Evolutionary conservation across 2,113 vertebrate species (phyloP).

Genomic region (Calidris pygmaea): DNA sequence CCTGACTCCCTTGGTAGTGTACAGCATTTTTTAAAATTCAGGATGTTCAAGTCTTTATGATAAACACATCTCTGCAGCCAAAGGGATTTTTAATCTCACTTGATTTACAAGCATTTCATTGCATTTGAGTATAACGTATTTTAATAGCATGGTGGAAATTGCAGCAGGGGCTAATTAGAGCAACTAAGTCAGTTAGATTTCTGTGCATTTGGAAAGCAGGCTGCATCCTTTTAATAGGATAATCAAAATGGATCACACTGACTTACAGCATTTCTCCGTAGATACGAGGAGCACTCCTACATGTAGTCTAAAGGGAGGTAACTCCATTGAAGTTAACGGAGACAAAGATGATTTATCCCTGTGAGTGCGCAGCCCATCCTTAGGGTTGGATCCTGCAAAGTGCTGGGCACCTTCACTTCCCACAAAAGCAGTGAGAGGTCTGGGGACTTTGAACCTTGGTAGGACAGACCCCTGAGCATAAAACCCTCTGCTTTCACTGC

Average conservation of each 20-base stretch:
- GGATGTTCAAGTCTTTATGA: conserved; percentile 2
- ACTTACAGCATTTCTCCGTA: not conserved
- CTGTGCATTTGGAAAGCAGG: conserved; percentile 28
- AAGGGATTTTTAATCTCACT: conserved; percentile 58
- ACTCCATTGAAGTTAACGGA: not conserved
- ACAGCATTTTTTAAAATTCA: not conserved
- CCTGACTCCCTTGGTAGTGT: not conserved
- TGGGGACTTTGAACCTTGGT: not conserved
- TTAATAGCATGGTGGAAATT: conserved; percentile 45
- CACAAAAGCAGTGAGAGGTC: not conserved
- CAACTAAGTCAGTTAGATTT: conserved; percentile 18
- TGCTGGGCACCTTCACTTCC: not conserved
- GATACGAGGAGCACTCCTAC: not conserved
- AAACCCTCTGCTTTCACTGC: not conserved
- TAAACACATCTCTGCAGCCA: conserved; percentile 43
- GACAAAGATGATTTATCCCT: not conserved
- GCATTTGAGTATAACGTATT: conserved; percentile 28
- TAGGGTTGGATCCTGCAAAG: not conserved
- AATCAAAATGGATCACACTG: not conserved
- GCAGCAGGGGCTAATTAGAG: conserved; percentile 47
- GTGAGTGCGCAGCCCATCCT: not conserved
- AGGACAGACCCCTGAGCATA: not conserved
- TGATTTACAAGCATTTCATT: conserved; percentile 68
- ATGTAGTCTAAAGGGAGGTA: not conserved
- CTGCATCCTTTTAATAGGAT: conserved; percentile 26